Conservation (phyloP, 1,140 invertebrate species). For the Proales similis region DNA sequence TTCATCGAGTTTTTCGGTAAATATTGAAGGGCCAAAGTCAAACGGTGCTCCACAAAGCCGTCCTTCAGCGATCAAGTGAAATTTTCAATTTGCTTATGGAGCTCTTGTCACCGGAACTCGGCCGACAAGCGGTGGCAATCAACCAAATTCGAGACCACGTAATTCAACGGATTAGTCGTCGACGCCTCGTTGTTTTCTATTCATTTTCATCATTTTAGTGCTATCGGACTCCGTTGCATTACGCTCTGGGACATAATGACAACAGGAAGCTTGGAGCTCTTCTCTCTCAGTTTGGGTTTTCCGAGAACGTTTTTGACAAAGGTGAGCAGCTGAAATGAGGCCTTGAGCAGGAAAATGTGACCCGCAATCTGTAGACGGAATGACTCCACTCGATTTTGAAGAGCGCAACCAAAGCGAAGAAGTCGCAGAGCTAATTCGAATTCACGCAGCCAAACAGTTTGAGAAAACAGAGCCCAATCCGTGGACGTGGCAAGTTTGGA, state of each 20-base stretch:
- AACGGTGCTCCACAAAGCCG: slow-evolving; percentile 34
- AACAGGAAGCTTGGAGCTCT: slow-evolving; percentile 21
- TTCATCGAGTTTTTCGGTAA: too few relatives aligned
- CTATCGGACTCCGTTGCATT: slow-evolving; percentile 33
- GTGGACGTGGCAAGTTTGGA: slow-evolving; percentile 35
- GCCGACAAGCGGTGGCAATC: not conserved
- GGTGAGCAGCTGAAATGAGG: too few relatives aligned
- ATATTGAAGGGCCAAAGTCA: slow-evolving; percentile 5
- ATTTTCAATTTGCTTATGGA: slow-evolving; percentile 23
- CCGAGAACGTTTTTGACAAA: slow-evolving; percentile 36
- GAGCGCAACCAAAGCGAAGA: slow-evolving; percentile 32
- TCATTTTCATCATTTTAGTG: not conserved
- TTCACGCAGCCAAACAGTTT: slow-evolving; percentile 5
- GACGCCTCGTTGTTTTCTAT: not conserved
- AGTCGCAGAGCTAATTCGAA: slow-evolving; percentile 10
- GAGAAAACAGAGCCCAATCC: slow-evolving; percentile 14
- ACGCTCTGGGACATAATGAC: slow-evolving; percentile 29
- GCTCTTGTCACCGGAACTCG: not conserved
- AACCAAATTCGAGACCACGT: slow-evolving; percentile 34
- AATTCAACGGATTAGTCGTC: not conserved
- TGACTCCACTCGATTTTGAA: slow-evolving; percentile 34
- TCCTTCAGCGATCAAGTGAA: slow-evolving; percentile 11
- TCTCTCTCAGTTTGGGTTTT: slow-evolving; percentile 25
- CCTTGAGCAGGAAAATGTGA: too few relatives aligned
- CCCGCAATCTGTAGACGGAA: too few relatives aligned